A percentile compares a stretch with the other conserved stretches of the same genome.
These are phyloP conservation scores for Lottia gigantea DNA, from an alignment of 2,888 invertebrate genomes.

Conservation along the genomic window DNA sequence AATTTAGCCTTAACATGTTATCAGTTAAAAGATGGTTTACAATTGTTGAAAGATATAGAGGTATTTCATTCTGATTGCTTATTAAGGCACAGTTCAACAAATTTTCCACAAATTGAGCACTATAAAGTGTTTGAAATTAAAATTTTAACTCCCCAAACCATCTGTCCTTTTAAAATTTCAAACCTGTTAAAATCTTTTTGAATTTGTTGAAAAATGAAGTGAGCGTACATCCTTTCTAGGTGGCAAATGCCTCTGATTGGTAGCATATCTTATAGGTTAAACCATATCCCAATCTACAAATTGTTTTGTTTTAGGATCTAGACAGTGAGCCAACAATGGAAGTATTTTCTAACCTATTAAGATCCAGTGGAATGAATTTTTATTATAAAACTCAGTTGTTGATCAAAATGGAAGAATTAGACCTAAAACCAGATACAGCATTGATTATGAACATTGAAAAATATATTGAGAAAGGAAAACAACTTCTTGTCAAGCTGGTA, in stretches of 20 bases:
- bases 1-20: constrained; percentile 83
- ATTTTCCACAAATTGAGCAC: too few relatives aligned
- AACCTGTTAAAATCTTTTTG: too few relatives aligned
- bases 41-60: constrained; percentile 79
- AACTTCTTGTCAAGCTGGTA: constrained; percentile 70
- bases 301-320: constrained; percentile 66
- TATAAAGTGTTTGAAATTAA: too few relatives aligned
- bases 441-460: constrained; percentile 76
- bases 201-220: too few relatives aligned
- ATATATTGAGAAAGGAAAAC: constrained; percentile 74
- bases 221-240: too few relatives aligned
- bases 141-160: too few relatives aligned
- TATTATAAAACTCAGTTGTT: constrained; percentile 78
- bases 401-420: constrained; percentile 75
- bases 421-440: constrained; percentile 74
- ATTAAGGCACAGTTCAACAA: too few relatives aligned
- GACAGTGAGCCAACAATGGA: constrained; percentile 76
- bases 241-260: too few relatives aligned
- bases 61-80: constrained; percentile 69
- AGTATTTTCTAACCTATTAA: constrained; percentile 81
- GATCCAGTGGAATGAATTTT: constrained; percentile 74
- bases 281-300: too few relatives aligned
- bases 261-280: not conserved
- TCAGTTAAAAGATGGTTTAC: constrained; percentile 74
- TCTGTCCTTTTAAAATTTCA: too few relatives aligned